Evolutionary conservation across 2,113 vertebrate species (phyloP), one percentile per base, ranked within the genome.

Genomic region (Oenanthe oenanthe): DNA sequence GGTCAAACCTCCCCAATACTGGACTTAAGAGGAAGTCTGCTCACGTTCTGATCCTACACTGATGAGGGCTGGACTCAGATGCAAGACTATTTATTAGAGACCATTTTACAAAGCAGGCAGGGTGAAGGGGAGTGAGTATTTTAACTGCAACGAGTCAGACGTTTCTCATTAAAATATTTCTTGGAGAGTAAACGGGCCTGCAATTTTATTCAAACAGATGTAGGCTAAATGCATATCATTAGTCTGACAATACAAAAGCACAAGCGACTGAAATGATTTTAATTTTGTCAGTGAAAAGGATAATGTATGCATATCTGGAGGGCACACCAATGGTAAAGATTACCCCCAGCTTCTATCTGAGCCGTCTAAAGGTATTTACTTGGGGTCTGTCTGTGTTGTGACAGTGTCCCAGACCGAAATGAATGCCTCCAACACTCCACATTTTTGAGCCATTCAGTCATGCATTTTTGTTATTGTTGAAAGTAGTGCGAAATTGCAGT

Each of bases 381-480:
- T 62, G 98, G 89, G 96, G 96, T 97, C 97, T 94, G 97, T 98
- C 98, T 98, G 97, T 98, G 98, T 98, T 98, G 97, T 98, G 98
- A 98, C 98, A 98, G 98, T 97, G 96, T 96, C 97, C 97, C 87
- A 97, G 97, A 96, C 97, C 51, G 79, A 95, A 95, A 97, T 98
- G 96, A 98, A 98, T 98, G 98, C 98, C 95, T 96, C 91, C 85
- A 97, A 98, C 98, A 97, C 98, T 98, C 97, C 97, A 98, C 98
- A 98, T 98, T 98, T 98, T 97, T 98, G 96, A 97, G 97, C 97
- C 97, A 96, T 97, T 98, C 98, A 98, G 98, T 98, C 98, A 98
- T 98, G 98, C 98, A 98, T 98, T 98, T 98, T 98, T 98, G 98
- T 97, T 98, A 98, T 98, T 98, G 98, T 98, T 98, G 98, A 98